phyloP scores from a whole-genome alignment of 1,140 invertebrate species.

The Periplaneta americana region DNA sequence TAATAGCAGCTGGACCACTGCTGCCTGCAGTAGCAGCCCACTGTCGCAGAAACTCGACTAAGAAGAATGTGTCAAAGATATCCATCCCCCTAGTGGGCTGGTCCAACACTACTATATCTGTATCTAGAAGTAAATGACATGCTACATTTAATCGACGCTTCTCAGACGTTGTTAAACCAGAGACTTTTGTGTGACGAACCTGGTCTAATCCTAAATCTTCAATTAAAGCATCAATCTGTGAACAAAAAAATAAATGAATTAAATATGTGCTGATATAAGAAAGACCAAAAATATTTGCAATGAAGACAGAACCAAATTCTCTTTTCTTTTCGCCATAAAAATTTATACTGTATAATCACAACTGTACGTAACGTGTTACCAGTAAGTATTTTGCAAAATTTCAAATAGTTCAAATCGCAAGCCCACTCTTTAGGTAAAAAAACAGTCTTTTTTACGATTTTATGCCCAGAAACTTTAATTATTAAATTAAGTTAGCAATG shows the following conservation, averaged over 20 bases:
- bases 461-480: no score
- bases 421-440: no score
- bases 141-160: slow-evolving; percentile 78
- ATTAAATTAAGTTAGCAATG: no score
- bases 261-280: no score
- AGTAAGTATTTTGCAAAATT: no score
- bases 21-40: slow-evolving; percentile 57
- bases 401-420: no score
- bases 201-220: slow-evolving; percentile 86
- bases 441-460: no score
- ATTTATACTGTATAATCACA: no score
- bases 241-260: not conserved
- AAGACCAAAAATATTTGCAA: no score
- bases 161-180: slow-evolving; percentile 78
- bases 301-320: no score
- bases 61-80: slow-evolving; percentile 93
- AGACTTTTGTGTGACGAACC: slow-evolving; percentile 72
- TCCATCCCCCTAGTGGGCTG: slow-evolving; percentile 90
- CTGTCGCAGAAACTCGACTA: slow-evolving; percentile 88
- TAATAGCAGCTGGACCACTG: not conserved
- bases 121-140: slow-evolving; percentile 77
- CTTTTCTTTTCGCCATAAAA: no score
- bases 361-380: no score
- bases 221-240: slow-evolving; percentile 74
- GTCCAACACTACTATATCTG: slow-evolving; percentile 79